These are phyloP conservation scores for Sigmodon hispidus DNA, from an alignment of 2,113 vertebrate genomes.

Conservation along the genomic window DNA sequence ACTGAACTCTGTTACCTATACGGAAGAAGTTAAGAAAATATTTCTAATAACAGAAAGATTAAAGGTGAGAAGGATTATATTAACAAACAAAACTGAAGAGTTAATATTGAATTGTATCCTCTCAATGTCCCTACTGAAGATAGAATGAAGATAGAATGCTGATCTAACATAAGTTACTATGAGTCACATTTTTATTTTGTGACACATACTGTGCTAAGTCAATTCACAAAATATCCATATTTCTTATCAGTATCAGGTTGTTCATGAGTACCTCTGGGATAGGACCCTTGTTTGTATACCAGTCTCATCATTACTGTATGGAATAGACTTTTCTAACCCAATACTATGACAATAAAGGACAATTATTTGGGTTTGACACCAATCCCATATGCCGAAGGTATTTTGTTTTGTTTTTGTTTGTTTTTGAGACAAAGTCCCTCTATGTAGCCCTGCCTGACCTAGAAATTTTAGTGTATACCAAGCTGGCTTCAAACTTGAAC, in stretches of 20 bases:
- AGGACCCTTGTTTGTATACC: neutral
- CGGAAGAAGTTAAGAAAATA: neutral
- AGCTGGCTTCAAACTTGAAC: neutral
- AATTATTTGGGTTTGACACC: neutral
- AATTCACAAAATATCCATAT: neutral
- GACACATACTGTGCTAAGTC: neutral
- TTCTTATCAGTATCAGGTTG: neutral
- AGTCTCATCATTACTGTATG: neutral
- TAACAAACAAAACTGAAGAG: neutral
- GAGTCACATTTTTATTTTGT: neutral
- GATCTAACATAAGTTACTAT: neutral
- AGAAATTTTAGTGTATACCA: neutral
- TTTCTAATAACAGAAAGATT: neutral
- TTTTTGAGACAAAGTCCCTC: neutral
- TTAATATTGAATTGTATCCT: neutral
- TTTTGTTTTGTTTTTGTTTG: neutral
- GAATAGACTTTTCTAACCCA: neutral
- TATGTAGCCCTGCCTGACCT: neutral
- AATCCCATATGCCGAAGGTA: neutral
- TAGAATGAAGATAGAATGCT: neutral
- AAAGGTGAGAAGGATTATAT: neutral
- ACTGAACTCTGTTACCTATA: neutral
- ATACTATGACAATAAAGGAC: neutral
- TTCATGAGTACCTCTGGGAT: neutral
- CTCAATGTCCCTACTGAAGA: accelerated